Base-by-base conservation (phyloP, 1,140 invertebrate genomes). In the Muscidifurax raptorellus region DNA sequence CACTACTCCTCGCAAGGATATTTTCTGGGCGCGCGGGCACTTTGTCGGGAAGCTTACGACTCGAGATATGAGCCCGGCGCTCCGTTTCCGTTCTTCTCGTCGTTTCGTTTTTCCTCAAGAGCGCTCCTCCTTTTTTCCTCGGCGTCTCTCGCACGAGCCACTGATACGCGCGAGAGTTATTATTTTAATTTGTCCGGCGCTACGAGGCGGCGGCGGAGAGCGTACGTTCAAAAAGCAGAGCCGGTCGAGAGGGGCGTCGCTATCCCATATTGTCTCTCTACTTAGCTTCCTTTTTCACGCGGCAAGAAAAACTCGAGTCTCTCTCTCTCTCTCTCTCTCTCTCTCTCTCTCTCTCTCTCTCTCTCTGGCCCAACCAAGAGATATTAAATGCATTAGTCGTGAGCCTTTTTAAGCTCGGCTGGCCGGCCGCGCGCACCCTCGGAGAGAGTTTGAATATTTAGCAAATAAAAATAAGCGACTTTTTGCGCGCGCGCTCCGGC, bases 1-100 rank as follows among this genome's bases (percentile, higher is more conserved):
- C 15, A 22, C 52, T 78, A 47, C 77, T 79, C 27, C 40, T 87
- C 87, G 85, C 87, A 84, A 87, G 88, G 88, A 88, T 89, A 89
- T 89, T 89, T 89, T 72, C 79, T 86, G 83, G 84, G 72, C 85
- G 79, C 87, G 84, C 84, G 82, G 85, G 76, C 80, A 80, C 83
- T 85, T 87, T 86, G 84, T 75, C 71, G 59, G 44, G 66, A 36
- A 66, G 77, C 77, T 80, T 74, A 72, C 82, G 69, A 59, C 74
- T 64, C 44, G 83, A 84, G 83, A 84, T 84, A 80, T 30, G 69
- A 84, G 66, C 83, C 87, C 85, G 83, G 72, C 83, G 78, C 86
- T 87, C 85, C 76, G 52, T 76, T 87, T 87, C 85, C 77, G 36
- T 77, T 86, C 85, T 84, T 88, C 85, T 87, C 87, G 87, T 86